Base-by-base conservation (phyloP, 2,888 invertebrate species). In the Theristus sp. region DNA sequence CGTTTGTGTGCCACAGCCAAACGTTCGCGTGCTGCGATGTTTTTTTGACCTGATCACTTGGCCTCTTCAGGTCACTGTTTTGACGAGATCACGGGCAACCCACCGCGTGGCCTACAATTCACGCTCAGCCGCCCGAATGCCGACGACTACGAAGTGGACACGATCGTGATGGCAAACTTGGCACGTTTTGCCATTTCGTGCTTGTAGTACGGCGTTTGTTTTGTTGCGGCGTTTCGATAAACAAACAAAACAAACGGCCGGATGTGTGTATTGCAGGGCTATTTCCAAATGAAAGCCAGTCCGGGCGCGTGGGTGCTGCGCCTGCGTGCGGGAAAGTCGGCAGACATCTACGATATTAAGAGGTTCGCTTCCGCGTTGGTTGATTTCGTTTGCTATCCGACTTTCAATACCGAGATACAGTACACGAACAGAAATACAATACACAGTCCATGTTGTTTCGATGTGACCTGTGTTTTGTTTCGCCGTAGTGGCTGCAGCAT, bases 141-240 rank as follows among this genome's bases (percentile, higher is more conserved):
- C 27, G 54, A 54, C 3, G 13, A 54, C 3, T 10, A 54, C 10
- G 82, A 84, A 49, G 86, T 88, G 67, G 98, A 98, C 76, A 98
- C 98, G 25, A 96, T 96, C 67, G 96, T 98, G n/a, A 99, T 99
- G 98, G 96, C 96, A 6, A 98, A 99, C 78, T 80, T 99, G 67
- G 71, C 69, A 62, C 52, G 64, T 62, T 29, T 38, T n/a, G n/a
- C n/a, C n/a, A n/a, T n/a, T n/a, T n/a, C n/a, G n/a, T n/a, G n/a
- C n/a, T n/a, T n/a, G n/a, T n/a, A n/a, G n/a, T n/a, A n/a, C n/a
- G n/a, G n/a, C n/a, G n/a, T n/a, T n/a, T n/a, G n/a, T n/a, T n/a
- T n/a, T n/a, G n/a, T n/a, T n/a, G n/a, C n/a, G n/a, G n/a, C n/a
- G n/a, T n/a, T n/a, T n/a, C n/a, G n/a, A n/a, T n/a, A n/a, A n/a